phyloP scores from a whole-genome alignment of 2,888 invertebrate species.

The Drosophila limbata region DNA sequence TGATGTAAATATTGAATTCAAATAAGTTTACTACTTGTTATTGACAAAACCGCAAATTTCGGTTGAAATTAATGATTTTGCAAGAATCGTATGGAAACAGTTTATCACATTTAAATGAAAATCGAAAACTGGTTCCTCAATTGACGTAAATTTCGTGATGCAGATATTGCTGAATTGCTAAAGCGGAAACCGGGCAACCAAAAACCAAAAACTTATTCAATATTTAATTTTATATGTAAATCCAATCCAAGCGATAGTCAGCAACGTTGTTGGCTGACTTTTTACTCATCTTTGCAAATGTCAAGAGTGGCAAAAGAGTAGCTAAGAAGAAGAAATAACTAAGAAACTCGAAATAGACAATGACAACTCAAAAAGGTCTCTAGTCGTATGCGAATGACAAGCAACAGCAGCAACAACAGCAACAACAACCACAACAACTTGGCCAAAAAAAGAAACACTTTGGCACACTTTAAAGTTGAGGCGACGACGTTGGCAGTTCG shows the following conservation, averaged over 20 bases:
- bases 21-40: conserved; percentile 3
- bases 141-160: conserved; percentile 59
- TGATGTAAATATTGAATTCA: conserved; percentile 15
- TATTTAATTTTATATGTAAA: conserved; percentile 68
- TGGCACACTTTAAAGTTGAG: conserved; percentile 69
- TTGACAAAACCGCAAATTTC: conserved; percentile 5
- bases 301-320: conserved; percentile 63
- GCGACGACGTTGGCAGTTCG: conserved; percentile 68
- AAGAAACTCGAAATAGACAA: conserved; percentile 65
- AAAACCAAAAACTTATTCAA: conserved; percentile 35
- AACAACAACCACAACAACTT: conserved; percentile 2
- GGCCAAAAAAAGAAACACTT: conserved; percentile 31
- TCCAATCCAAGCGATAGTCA: conserved; percentile 48
- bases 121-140: conserved; percentile 64
- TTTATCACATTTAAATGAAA: conserved; percentile 55
- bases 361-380: conserved; percentile 69
- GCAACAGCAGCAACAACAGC: conserved; percentile 10
- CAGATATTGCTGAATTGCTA: conserved; percentile 33
- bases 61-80: conserved; percentile 45
- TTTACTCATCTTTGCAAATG: conserved; percentile 65
- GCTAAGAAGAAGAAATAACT: conserved; percentile 14
- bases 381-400: conserved; percentile 52
- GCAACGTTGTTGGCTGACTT: conserved; percentile 40
- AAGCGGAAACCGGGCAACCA: conserved; percentile 56
- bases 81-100: conserved; percentile 53